Conservation (phyloP, 92 coral and sea anemone genomes). For the Zoanthus gigantus region DNA sequence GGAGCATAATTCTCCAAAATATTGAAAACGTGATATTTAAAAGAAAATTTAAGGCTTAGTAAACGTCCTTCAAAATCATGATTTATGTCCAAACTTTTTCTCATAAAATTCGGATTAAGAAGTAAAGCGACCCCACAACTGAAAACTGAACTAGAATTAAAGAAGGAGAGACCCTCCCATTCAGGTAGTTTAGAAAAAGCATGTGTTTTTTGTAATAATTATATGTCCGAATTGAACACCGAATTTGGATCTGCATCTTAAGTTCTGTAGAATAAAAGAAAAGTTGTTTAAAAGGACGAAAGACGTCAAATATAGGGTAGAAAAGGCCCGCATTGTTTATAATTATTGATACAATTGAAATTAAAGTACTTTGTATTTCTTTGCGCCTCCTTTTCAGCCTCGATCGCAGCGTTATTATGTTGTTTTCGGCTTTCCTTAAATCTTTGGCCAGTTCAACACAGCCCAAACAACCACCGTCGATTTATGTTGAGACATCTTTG, state of each 20-base stretch:
- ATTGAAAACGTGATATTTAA: too few species aligned
- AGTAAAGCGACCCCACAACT: too few species aligned
- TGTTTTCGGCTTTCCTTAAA: slow-evolving; percentile 1
- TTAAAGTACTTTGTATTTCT: not conserved
- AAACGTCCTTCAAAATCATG: too few species aligned
- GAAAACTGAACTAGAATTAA: too few species aligned
- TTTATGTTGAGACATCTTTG: not conserved
- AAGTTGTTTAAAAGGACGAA: not conserved
- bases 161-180: too few species aligned
- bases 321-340: not conserved
- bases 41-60: too few species aligned
- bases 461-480: not conserved
- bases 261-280: not conserved
- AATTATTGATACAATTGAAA: not conserved
- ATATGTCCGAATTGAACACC: not conserved
- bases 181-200: too few species aligned
- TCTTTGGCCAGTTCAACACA: not conserved
- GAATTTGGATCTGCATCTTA: not conserved
- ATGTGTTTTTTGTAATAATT: too few species aligned
- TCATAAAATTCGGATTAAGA: too few species aligned
- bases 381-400: not conserved
- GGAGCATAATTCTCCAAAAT: too few species aligned
- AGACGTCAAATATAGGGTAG: not conserved
- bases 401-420: not conserved
- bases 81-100: too few species aligned